Percentiles rank a stretch among this genome's conserved stretches.
These are phyloP conservation scores for Pogonocichla stellata DNA, from an alignment of 2,113 vertebrate species.

Conservation along the genomic window DNA sequence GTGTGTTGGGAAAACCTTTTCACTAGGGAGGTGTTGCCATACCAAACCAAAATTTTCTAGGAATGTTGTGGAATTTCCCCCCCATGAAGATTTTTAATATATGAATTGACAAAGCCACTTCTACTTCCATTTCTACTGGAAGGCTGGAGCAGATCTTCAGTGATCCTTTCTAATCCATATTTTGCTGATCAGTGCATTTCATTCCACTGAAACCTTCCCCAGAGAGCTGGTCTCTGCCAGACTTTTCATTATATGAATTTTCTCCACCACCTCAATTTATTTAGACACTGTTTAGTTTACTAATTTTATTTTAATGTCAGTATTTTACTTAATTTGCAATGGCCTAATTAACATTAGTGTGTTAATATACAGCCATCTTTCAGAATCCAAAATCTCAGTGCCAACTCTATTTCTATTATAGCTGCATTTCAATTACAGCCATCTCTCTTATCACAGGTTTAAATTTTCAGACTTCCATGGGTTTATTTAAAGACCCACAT, in stretches of 20 bases:
- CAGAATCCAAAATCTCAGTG: background rate
- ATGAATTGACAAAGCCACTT: background rate
- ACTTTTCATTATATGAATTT: background rate
- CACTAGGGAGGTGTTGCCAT: background rate
- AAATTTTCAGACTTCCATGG: background rate
- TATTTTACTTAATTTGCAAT: background rate
- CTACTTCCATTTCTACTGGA: background rate
- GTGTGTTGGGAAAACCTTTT: fast-evolving
- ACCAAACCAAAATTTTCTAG: no score
- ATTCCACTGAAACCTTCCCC: background rate
- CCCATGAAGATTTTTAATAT: background rate
- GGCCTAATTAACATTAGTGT: background rate
- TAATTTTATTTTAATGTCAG: background rate
- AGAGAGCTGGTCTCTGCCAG: background rate
- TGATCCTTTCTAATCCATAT: background rate
- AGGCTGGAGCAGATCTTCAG: background rate
- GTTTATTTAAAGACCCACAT: background rate
- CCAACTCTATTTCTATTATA: background rate
- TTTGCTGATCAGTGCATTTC: background rate
- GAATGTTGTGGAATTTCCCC: background rate
- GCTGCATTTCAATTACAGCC: background rate
- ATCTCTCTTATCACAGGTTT: background rate
- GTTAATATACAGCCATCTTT: background rate
- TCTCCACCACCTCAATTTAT: background rate
- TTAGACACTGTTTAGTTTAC: background rate